Percentiles rank a stretch among this genome's conserved stretches.
Conservation (phyloP, 2,888 invertebrate species). For the Bellardia bayeri region DNA sequence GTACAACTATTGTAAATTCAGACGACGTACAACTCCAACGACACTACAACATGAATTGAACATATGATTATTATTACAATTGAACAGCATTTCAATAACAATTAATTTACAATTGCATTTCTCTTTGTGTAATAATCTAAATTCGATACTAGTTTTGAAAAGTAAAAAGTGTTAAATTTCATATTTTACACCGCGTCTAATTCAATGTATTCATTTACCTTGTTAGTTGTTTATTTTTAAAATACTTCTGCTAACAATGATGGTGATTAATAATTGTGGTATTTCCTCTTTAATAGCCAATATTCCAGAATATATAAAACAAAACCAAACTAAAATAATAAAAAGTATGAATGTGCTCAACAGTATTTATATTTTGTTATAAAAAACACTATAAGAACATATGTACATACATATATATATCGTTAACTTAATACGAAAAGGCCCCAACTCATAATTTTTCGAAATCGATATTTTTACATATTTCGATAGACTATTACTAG, state of each 20-base stretch:
- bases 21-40: too few relatives aligned
- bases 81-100: too few relatives aligned
- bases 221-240: neutral
- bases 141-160: neutral
- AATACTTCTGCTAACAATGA: constrained; percentile 53
- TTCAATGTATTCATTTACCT: neutral
- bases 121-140: too few relatives aligned
- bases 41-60: too few relatives aligned
- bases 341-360: constrained; percentile 2
- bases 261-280: constrained; percentile 80
- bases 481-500: too few relatives aligned
- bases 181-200: neutral
- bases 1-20: too few relatives aligned
- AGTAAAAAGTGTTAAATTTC: neutral
- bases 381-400: neutral
- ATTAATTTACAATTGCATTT: too few relatives aligned
- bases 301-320: constrained; percentile 57
- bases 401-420: neutral
- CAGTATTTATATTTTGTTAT: constrained; percentile 4
- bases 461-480: too few relatives aligned
- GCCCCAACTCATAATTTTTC: too few relatives aligned
- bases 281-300: constrained; percentile 77
- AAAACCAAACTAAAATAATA: constrained; percentile 1
- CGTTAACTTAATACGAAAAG: too few relatives aligned
- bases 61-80: too few relatives aligned